Conservation (phyloP, 2,888 invertebrate species). For the Callyntrura guangdongensis region DNA sequence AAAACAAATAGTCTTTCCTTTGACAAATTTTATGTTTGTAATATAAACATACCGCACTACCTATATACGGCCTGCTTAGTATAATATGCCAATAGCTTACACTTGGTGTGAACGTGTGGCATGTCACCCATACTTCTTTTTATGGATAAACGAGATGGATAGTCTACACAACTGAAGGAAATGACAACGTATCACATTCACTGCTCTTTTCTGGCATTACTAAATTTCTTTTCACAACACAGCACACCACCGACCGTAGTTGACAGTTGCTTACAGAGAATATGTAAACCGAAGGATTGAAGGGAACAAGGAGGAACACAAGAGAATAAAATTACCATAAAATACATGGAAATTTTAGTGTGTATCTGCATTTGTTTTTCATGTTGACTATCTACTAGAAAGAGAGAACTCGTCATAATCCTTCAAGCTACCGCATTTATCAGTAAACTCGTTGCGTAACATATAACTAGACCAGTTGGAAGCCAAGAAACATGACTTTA, state of each 20-base stretch:
- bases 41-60: neutral
- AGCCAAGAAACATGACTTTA: too few relatives aligned
- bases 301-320: slow-evolving; percentile 57
- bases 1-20: neutral
- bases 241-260: too few relatives aligned
- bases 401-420: neutral
- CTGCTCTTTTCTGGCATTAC: slow-evolving; percentile 27
- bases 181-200: slow-evolving; percentile 48
- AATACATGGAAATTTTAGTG: slow-evolving; percentile 39
- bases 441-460: slow-evolving; percentile 30
- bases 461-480: neutral
- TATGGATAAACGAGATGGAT: slow-evolving; percentile 75
- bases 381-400: neutral
- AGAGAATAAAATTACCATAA: slow-evolving; percentile 79
- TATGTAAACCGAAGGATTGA: neutral
- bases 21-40: neutral
- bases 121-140: slow-evolving; percentile 69
- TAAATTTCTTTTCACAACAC: neutral
- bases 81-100: too few relatives aligned
- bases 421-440: neutral
- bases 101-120: slow-evolving; percentile 30
- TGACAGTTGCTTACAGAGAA: neutral
- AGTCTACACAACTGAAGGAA: slow-evolving; percentile 46
- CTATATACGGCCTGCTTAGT: neutral
- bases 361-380: slow-evolving; percentile 30